Percentiles rank a stretch among this genome's conserved stretches.
These are phyloP conservation scores for Sarotherodon lohbergeri DNA, from an alignment of 2,113 vertebrate genomes.

Conservation along the genomic window DNA sequence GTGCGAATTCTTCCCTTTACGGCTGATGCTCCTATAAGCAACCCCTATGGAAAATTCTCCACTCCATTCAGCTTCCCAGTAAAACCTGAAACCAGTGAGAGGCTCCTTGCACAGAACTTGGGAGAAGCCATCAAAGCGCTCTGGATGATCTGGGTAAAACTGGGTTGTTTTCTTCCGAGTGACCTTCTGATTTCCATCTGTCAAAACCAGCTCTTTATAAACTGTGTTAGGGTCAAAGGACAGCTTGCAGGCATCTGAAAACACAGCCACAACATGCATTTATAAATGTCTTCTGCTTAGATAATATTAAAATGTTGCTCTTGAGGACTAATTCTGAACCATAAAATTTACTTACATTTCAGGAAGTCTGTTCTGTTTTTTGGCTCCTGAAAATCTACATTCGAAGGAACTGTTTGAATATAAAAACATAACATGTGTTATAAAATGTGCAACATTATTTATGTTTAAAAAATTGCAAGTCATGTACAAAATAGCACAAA, in stretches of 20 bases:
- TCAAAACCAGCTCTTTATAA: constrained; percentile 72
- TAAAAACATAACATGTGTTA: not conserved
- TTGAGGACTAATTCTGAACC: not conserved
- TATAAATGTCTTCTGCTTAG: not conserved
- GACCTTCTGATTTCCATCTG: constrained; percentile 65
- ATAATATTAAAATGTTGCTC: not conserved
- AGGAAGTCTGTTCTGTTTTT: constrained; percentile 70
- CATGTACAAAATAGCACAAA: not conserved
- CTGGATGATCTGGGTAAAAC: constrained; percentile 67
- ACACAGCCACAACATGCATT: not conserved
- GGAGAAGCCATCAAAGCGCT: constrained; percentile 81
- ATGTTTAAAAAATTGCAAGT: not conserved
- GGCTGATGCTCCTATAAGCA: constrained; percentile 76
- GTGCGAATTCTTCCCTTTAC: constrained; percentile 71
- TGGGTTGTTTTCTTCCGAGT: constrained; percentile 49
- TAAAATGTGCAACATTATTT: not conserved
- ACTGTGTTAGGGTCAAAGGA: constrained; percentile 73
- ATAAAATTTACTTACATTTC: constrained; percentile 62
- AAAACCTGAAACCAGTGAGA: constrained; percentile 75
- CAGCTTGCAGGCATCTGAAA: constrained; percentile 65
- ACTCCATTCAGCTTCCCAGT: constrained; percentile 85
- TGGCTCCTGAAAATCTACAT: constrained; percentile 65
- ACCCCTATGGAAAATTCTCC: constrained; percentile 82
- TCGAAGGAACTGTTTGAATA: constrained; percentile 47
- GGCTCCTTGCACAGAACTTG: constrained; percentile 83